Evolutionary conservation across 2,797 vertebrate species (phyloP), one percentile per base, ranked within the genome.

Genomic region (Enteromius paludinosus): DNA sequence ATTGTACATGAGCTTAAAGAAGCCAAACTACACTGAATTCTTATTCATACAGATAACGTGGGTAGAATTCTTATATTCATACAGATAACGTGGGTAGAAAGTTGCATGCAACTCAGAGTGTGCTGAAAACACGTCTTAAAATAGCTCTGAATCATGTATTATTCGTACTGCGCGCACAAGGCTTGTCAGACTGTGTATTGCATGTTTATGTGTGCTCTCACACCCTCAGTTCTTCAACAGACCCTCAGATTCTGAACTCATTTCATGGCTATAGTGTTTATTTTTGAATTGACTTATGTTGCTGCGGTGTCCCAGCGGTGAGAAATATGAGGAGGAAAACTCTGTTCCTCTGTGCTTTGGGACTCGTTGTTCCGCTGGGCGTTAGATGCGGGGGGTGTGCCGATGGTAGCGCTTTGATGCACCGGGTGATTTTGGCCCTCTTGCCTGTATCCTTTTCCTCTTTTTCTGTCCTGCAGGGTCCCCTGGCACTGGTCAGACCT

Each of bases 71-170:
- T 68, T 54, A 52, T 62, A 52, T 62, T 41, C 43, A 25, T 45
- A 45, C 18, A 38, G 43, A 66, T 45, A 23, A 49, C 33, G 43
- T 62, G 68, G 89, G 89, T 86, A 89, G 75, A 87, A 90, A 89
- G 81, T 78, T 89, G 68, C 77, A 81, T 89, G 85, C 65, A 82
- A 84, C 87, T 69, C 89, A 28, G 43, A 90, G 88, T 90, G 88
- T 91, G 89, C 69, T 47, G 11, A 5, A 38, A 70, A 83, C 52
- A 54, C 64, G 66, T 87, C 91, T 90, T 90, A 91, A 94, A 94
- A 93, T 93, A 94, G 91, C 88, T 89, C 89, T 82, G 86, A 92
- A 90, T 93, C 91, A 92, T 93, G 81, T 89, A 94, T 94, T 93
- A 92, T 93, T 93, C 89, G 89, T 82, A 84, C 82, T 84, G 81